Percentiles rank a stretch among this genome's conserved stretches.
Conservation (phyloP, 2,113 vertebrate genomes). For the Tragelaphus imberbis region DNA sequence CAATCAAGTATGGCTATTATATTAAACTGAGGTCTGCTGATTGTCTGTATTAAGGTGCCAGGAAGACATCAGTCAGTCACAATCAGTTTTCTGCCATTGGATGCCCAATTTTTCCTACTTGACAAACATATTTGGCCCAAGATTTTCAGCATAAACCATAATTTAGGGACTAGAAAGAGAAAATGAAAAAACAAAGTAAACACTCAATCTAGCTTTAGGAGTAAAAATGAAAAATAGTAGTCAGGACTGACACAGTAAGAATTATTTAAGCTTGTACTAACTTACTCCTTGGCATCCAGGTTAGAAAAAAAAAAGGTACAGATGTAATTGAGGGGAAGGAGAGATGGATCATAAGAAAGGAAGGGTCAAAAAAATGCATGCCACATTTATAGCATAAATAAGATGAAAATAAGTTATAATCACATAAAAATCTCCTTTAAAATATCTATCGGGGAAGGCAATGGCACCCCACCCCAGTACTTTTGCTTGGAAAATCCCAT, state of each 20-base stretch:
- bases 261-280: background rate
- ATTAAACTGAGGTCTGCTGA: background rate
- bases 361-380: background rate
- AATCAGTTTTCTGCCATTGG: background rate
- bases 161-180: background rate
- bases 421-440: background rate
- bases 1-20: background rate
- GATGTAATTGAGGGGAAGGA: background rate
- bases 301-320: background rate
- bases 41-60: background rate
- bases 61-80: background rate
- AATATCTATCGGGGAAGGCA: too few relatives aligned
- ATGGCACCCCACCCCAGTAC: too few relatives aligned
- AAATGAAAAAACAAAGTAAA: background rate
- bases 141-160: background rate
- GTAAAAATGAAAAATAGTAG: background rate
- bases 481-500: too few relatives aligned
- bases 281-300: background rate
- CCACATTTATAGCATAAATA: background rate
- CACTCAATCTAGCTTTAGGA: background rate
- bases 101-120: background rate
- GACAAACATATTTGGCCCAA: background rate
- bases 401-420: background rate
- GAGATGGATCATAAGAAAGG: background rate
- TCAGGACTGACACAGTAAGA: background rate